Percentiles rank a stretch among this genome's conserved stretches.
Evolutionary conservation across 2,888 invertebrate genomes (phyloP).

Genomic region (Plebejus anna): DNA sequence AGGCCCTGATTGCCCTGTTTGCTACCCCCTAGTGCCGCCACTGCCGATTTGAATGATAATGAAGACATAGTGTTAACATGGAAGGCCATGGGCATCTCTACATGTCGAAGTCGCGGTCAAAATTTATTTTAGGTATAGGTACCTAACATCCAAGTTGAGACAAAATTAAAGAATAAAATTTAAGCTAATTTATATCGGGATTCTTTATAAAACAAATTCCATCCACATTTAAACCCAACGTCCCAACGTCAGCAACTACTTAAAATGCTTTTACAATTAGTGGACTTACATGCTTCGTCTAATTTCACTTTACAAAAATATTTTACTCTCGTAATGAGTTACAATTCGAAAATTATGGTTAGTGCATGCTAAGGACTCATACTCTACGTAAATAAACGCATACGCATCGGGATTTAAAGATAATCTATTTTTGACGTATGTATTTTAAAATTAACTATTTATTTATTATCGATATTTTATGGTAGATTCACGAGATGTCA

Average conservation of each 20-base stretch:
- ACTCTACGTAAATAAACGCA: background rate
- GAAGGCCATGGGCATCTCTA: too few species aligned
- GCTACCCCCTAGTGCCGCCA: too few species aligned
- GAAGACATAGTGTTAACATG: too few species aligned
- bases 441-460: background rate
- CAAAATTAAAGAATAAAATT: background rate
- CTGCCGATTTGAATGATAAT: too few species aligned
- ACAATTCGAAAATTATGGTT: background rate
- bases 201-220: background rate
- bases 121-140: too few species aligned
- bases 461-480: background rate
- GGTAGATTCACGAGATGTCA: slow-evolving; percentile 19
- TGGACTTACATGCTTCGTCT: background rate
- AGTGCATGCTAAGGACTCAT: background rate
- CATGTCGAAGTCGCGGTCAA: too few species aligned
- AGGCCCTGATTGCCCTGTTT: too few species aligned
- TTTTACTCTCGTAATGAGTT: background rate
- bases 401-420: background rate
- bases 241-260: background rate
- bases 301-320: slow-evolving; percentile 22
- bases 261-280: slow-evolving; percentile 9
- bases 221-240: background rate
- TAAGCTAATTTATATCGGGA: background rate
- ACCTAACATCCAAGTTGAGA: background rate
- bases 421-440: background rate